Base-by-base conservation (phyloP, 2,797 vertebrate species). In the Novumbra hubbsi region DNA sequence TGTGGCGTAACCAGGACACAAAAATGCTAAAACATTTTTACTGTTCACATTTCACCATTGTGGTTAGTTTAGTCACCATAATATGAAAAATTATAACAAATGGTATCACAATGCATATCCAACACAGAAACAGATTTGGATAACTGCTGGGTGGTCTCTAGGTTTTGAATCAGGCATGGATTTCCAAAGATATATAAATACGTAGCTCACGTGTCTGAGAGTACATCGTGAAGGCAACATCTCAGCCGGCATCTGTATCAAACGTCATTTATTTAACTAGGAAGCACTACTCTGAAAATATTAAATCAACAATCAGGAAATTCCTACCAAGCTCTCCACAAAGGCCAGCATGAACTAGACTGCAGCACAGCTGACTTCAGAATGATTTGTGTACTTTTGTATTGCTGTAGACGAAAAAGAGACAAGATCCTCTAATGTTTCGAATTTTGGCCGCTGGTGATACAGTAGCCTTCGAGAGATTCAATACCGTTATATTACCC, bases 151-250 rank as follows among this genome's bases (percentile, higher is more conserved):
- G 60, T 65, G 60, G 68, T 75, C 67, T 28, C 17, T 21, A 38
- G 6, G 27, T 70, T 14, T 8, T 15, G 9, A 19, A 63, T 69
- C 50, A 7, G 41, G 63, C 57, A 38, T 73, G 19, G n/a, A 64
- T 75, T 75, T 75, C 73, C 73, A 63, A 64, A 65, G n/a, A 70
- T 28, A 55, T 28, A 71, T 27, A 75, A 50, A 75, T 32, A 68
- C 32, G n/a, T 38, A 19, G 64, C 50, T 14, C 16, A 27, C 28
- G 64, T 19, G 24, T 60, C 16, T 30, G 12, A 19, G 1, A 34
- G 52, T n/a, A 11, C 2, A 48, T 28, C 1, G 16, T 32, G 6
- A 12, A 11, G 28, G 3, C 15, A 4, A 21, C 32, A 48, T 28
- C 38, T 68, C 32, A 55, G 21, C 3, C 1, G 63, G 32, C 27